A percentile compares a stretch with the other conserved stretches of the same genome.
Conservation (phyloP, 2,888 invertebrate genomes). For the Micoletzkya japonica region DNA sequence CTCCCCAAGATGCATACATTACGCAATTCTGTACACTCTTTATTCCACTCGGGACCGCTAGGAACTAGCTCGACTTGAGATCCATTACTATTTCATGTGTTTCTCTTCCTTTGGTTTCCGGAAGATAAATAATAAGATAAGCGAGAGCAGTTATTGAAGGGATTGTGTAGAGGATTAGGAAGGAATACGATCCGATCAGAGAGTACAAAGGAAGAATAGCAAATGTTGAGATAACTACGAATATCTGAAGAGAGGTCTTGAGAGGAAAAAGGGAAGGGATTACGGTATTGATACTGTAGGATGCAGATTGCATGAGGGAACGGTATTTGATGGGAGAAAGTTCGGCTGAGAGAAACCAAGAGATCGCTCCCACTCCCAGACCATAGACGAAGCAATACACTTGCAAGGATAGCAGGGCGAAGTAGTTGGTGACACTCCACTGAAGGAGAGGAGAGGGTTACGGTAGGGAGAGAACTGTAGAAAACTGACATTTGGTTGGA, state of each 20-base stretch:
- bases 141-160: slow-evolving; percentile 25
- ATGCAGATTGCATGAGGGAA: slow-evolving; percentile 44
- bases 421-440: background rate
- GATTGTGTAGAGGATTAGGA: slow-evolving; percentile 31
- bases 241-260: slow-evolving; percentile 8
- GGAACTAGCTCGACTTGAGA: no score
- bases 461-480: background rate
- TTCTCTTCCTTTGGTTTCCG: slow-evolving; percentile 33
- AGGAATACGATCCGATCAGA: slow-evolving; percentile 31
- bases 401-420: background rate
- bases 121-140: slow-evolving; percentile 28
- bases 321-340: slow-evolving; percentile 51
- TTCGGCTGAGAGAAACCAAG: slow-evolving; percentile 53
- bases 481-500: slow-evolving; percentile 31
- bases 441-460: background rate
- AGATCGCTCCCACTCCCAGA: slow-evolving; percentile 49
- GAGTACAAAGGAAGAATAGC: slow-evolving; percentile 31
- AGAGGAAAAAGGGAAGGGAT: no score
- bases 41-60: no score
- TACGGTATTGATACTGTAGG: slow-evolving; percentile 46
- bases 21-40: no score
- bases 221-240: slow-evolving; percentile 32
- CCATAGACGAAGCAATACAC: slow-evolving; percentile 7
- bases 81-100: slow-evolving; percentile 31
- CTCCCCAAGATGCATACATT: no score